A percentile compares a stretch with the other conserved stretches of the same genome.
These are phyloP conservation scores for Hirtodrosophila histrioides DNA, from an alignment of 2,888 invertebrate species.

Conservation along the genomic window DNA sequence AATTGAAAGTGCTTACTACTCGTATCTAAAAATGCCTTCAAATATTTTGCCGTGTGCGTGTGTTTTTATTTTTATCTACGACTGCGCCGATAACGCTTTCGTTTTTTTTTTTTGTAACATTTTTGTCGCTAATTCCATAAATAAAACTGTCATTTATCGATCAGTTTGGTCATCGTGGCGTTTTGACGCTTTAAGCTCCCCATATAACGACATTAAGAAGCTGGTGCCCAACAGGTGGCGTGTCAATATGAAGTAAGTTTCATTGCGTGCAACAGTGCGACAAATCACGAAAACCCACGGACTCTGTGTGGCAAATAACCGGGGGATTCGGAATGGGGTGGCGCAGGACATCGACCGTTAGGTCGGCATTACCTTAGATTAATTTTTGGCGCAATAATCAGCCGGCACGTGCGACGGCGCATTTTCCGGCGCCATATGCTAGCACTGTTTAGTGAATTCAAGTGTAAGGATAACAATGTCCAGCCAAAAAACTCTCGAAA, in stretches of 20 bases:
- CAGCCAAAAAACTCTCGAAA: background rate
- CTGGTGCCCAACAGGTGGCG: constrained; percentile 62
- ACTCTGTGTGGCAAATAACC: background rate
- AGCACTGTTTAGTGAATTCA: constrained; percentile 2
- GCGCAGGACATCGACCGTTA: constrained; percentile 14
- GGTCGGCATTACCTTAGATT: constrained; percentile 43
- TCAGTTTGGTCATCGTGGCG: constrained; percentile 27
- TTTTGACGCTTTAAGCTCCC: constrained; percentile 25
- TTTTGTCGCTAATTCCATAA: constrained; percentile 18
- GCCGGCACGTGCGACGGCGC: constrained; percentile 63
- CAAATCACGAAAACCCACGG: constrained; percentile 42
- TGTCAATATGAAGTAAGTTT: constrained; percentile 31
- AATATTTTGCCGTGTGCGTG: constrained; percentile 7
- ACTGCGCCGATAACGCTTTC: constrained; percentile 12
- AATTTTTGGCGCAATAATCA: constrained; percentile 61
- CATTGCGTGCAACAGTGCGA: constrained; percentile 49
- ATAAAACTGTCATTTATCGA: constrained; percentile 42
- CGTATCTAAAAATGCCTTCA: constrained; percentile 11
- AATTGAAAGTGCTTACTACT: constrained; percentile 5
- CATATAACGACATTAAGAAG: constrained; percentile 20
- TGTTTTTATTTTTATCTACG: constrained; percentile 28
- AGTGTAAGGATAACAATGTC: background rate
- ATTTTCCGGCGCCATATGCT: constrained; percentile 61
- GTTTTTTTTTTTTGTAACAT: background rate
- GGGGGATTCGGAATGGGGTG: background rate